Conservation (phyloP, 2,113 vertebrate species). For the Tricholaema leucomelas region DNA sequence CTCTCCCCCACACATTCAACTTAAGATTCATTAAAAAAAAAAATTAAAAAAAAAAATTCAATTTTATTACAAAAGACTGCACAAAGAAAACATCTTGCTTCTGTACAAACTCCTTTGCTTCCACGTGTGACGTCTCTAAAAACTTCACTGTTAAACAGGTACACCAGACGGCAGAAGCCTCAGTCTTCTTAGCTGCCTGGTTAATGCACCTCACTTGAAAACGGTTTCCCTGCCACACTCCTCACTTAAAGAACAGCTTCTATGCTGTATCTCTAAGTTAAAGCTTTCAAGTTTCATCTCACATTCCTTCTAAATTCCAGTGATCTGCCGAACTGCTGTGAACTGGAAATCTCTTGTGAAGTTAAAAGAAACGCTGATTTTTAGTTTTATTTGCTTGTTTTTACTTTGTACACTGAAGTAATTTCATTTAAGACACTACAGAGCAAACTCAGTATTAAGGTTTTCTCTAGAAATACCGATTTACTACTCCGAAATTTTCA, state of each 20-base stretch:
- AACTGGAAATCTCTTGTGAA: neutral
- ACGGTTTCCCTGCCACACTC: neutral
- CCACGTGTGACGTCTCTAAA: neutral
- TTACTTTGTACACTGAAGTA: neutral
- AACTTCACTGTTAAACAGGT: neutral
- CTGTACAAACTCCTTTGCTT: neutral
- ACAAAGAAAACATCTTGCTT: neutral
- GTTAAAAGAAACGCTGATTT: neutral
- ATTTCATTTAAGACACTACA: neutral
- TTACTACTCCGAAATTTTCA: neutral
- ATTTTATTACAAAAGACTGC: neutral
- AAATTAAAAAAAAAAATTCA: accelerated
- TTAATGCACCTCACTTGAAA: neutral
- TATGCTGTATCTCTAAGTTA: neutral
- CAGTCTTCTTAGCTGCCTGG: neutral
- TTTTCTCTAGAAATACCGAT: neutral
- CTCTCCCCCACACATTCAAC: neutral
- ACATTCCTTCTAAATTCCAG: neutral
- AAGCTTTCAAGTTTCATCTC: neutral
- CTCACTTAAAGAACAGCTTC: neutral
- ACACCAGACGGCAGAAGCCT: neutral
- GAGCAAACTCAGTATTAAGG: neutral
- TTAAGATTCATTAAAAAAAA: neutral
- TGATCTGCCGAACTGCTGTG: neutral
- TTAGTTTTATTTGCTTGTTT: neutral